Evolutionary conservation across 1,140 invertebrate genomes (phyloP).

Genomic region (Drosophila hydei): DNA sequence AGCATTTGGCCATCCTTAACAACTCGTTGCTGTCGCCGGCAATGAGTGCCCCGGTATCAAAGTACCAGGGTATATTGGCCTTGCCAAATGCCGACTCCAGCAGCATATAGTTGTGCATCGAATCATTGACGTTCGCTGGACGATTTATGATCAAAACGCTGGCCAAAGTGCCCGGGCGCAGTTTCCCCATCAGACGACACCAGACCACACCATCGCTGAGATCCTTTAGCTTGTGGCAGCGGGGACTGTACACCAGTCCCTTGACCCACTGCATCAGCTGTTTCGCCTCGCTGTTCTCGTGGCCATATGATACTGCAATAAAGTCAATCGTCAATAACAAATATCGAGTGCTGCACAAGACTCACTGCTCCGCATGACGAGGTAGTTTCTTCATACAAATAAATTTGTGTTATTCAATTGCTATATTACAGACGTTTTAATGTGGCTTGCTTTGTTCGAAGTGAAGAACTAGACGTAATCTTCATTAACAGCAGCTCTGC

Average conservation of each 20-base stretch:
- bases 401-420: constrained; percentile 13
- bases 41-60: neutral
- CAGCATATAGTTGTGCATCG: constrained; percentile 32
- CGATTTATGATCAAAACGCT: constrained; percentile 33
- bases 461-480: constrained; percentile 1
- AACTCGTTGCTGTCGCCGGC: neutral
- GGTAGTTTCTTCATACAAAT: neutral
- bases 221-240: constrained; percentile 5
- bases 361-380: constrained; percentile 13
- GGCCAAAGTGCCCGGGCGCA: constrained; percentile 20
- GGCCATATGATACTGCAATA: neutral
- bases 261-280: constrained; percentile 21
- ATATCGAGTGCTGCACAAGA: neutral
- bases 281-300: neutral
- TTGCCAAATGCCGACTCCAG: constrained; percentile 18
- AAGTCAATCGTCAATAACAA: neutral
- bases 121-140: constrained; percentile 14
- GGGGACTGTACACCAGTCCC: constrained; percentile 1
- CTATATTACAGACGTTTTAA: constrained; percentile 2
- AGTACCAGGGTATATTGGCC: constrained; percentile 5
- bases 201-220: constrained; percentile 27
- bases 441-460: constrained; percentile 4
- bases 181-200: constrained; percentile 31
- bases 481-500: too few species aligned
- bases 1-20: constrained; percentile 9